Conservation (phyloP, 1,140 invertebrate genomes). For the Aphelinus certus region DNA sequence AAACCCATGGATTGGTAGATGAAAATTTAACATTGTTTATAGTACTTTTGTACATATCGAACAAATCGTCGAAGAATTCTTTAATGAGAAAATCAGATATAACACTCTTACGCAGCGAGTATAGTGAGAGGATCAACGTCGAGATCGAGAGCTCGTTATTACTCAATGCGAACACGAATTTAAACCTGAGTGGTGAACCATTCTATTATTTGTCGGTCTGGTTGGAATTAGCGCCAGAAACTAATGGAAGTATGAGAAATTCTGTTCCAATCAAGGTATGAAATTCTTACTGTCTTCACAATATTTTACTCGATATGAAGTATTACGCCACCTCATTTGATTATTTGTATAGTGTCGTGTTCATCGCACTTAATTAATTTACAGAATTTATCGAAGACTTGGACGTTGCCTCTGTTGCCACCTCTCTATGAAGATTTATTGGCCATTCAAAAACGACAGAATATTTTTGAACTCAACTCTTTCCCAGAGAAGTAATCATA, state of each 20-base stretch:
- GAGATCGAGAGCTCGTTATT: constrained; percentile 66
- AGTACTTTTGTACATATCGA: no score
- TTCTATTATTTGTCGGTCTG: constrained; percentile 62
- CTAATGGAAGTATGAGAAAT: no score
- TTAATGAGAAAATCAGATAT: constrained; percentile 22
- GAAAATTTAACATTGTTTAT: no score
- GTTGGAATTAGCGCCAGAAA: constrained; percentile 58
- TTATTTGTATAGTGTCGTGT: no score
- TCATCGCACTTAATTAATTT: constrained; percentile 34
- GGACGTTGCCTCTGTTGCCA: constrained; percentile 65
- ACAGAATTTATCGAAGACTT: constrained; percentile 66
- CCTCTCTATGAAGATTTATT: constrained; percentile 65
- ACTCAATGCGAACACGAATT: constrained; percentile 49
- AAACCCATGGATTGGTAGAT: no score
- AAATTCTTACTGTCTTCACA: no score
- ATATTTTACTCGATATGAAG: no score
- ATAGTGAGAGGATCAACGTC: constrained; percentile 53
- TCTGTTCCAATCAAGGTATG: no score
- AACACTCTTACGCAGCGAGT: constrained; percentile 22
- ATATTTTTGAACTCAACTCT: constrained; percentile 61
- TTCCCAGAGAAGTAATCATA: constrained; percentile 40
- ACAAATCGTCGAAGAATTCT: no score
- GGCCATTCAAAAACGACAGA: constrained; percentile 61
- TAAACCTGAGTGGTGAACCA: constrained; percentile 60
- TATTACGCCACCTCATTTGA: no score